Conservation (phyloP, 2,888 invertebrate species). For the Petrophora chlorosata region DNA sequence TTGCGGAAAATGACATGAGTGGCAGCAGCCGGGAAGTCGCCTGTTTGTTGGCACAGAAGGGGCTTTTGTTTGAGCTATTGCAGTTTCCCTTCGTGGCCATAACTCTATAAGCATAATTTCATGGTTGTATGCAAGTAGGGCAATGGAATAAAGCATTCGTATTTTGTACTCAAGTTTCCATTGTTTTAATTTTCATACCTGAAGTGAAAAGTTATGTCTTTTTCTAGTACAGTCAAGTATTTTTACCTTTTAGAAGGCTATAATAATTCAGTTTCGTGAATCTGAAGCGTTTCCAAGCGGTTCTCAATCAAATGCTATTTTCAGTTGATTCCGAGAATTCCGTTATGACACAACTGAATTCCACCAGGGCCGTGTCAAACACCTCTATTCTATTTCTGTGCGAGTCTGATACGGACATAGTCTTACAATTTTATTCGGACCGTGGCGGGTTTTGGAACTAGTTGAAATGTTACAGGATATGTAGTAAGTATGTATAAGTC, state of each 20-base stretch:
- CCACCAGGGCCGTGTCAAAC: slow-evolving; percentile 33
- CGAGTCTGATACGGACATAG: not conserved
- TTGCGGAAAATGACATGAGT: slow-evolving; percentile 28
- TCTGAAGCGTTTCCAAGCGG: no score
- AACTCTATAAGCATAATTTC: not conserved
- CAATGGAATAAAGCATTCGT: no score
- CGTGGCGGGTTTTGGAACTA: not conserved
- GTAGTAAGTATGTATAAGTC: not conserved
- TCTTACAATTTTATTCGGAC: not conserved
- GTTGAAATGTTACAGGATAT: not conserved
- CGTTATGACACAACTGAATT: slow-evolving; percentile 13
- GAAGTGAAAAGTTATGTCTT: no score
- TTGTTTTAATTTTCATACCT: no score
- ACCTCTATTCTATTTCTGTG: slow-evolving; percentile 36
- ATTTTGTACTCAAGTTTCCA: no score
- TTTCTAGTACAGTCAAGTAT: no score
- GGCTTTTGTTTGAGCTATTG: slow-evolving; percentile 6
- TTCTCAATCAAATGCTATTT: not conserved
- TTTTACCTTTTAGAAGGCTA: no score
- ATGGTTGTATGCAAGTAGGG: not conserved
- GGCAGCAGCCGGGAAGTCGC: slow-evolving; percentile 29
- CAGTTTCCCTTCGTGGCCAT: slow-evolving; percentile 3
- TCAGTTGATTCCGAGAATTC: not conserved
- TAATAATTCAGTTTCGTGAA: no score
- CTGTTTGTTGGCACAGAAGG: not conserved